Conservation (phyloP, 2,888 invertebrate species). For the Teleogryllus oceanicus region DNA sequence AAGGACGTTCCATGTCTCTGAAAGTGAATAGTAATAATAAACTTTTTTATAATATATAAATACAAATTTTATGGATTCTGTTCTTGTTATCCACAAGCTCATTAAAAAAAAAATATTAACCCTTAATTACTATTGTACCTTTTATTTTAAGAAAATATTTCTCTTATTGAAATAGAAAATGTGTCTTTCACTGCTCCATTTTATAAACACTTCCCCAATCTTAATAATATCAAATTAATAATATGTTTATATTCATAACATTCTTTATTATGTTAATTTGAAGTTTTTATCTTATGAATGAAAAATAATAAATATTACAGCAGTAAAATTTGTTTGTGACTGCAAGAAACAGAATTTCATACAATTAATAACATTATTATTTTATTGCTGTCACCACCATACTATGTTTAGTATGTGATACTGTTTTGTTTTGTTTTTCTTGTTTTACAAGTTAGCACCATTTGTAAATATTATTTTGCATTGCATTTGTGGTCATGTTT, state of each 20-base stretch:
- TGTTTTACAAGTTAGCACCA: not conserved
- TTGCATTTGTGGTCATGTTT: slow-evolving; percentile 30
- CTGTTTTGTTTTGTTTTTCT: slow-evolving; percentile 33
- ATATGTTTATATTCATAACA: not conserved
- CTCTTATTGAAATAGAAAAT: too few relatives aligned
- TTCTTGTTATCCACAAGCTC: too few relatives aligned
- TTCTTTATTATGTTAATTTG: not conserved
- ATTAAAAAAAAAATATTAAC: too few relatives aligned
- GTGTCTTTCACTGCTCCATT: too few relatives aligned
- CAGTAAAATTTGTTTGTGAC: not conserved
- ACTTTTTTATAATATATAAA: too few relatives aligned
- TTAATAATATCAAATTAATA: not conserved
- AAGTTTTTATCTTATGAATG: not conserved
- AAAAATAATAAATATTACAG: too few relatives aligned
- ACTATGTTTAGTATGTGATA: slow-evolving; percentile 23
- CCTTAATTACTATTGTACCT: too few relatives aligned
- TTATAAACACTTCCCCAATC: not conserved
- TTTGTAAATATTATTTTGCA: too few relatives aligned
- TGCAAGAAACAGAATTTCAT: not conserved
- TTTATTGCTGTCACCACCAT: slow-evolving; percentile 11
- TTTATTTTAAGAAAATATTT: too few relatives aligned
- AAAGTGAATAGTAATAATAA: too few relatives aligned
- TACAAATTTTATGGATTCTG: too few relatives aligned
- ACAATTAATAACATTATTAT: not conserved
- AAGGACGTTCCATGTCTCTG: too few relatives aligned